Conservation (phyloP, 1,140 invertebrate genomes). For the Cryptotermes secundus region DNA sequence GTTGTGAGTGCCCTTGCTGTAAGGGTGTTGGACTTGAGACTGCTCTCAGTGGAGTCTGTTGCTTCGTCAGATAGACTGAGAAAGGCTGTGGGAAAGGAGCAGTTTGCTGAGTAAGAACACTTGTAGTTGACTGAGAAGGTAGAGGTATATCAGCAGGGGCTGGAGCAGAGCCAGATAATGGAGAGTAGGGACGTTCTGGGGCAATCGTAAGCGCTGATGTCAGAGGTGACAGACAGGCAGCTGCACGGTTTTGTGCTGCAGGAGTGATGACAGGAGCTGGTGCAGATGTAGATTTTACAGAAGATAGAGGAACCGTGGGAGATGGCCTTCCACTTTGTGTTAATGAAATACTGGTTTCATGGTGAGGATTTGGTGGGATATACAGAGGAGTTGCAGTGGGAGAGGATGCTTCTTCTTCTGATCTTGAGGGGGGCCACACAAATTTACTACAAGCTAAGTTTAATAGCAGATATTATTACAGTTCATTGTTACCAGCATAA, state of each 20-base stretch:
- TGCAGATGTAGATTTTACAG: background rate
- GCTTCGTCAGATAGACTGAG: background rate
- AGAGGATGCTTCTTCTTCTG: constrained; percentile 36
- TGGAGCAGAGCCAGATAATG: constrained; percentile 38
- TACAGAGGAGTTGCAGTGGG: constrained; percentile 36
- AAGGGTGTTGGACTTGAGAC: background rate
- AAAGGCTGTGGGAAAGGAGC: background rate
- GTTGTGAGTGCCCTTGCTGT: background rate
- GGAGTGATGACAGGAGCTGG: background rate
- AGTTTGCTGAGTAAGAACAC: background rate
- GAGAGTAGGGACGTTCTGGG: constrained; percentile 63
- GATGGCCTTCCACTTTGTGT: background rate
- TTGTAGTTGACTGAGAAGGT: constrained; percentile 6
- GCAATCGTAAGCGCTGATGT: constrained; percentile 56
- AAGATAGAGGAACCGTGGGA: background rate
- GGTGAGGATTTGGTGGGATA: constrained; percentile 30
- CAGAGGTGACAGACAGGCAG: background rate
- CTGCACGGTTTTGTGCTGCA: background rate
- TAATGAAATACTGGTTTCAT: background rate
- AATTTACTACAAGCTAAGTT: constrained; percentile 42
- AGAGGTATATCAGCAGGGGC: constrained; percentile 38
- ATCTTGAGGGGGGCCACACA: constrained; percentile 58
- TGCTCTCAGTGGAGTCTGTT: background rate
- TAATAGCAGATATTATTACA: constrained; percentile 10
- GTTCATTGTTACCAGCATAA: background rate